Evolutionary conservation across 2,888 invertebrate species (phyloP), one percentile per base, ranked within the genome.

Genomic region (Pollenia labialis): DNA sequence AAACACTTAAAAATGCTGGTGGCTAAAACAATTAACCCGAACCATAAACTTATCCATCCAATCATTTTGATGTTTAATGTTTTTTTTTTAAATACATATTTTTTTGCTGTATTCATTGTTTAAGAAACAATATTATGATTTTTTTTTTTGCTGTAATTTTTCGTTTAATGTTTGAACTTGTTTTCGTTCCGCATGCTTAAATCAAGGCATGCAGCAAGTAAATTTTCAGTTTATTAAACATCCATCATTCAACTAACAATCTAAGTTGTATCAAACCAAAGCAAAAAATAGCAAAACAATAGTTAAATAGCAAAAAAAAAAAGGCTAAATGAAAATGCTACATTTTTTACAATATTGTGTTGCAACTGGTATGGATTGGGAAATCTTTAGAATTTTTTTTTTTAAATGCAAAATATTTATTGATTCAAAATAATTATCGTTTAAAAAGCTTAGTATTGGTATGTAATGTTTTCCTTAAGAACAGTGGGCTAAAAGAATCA

Each of bases 1-100:
- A 32, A 76, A 71, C 76, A 82, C 66, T 80, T 87, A 76, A 76
- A 52, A 87, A 81, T 80, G 86, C 86, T 84, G 76, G 81, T 76
- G 86, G 86, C 83, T 83, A 81, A 87, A 87, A 87, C 86, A 87
- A 83, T 87, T 87, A 87, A 87, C 86, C 86, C 80, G 72, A 81
- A 80, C 86, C 54, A 82, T 85, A 66, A 81, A 77, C 69, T 77
- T 75, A 77, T 85, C 72, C 76, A 76, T 74, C 75, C 68, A 79
- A 77, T 52, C 52, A 69, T 50, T 84, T 77, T 60, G 58, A 79
- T 79, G 32, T 54, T 75, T 8, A 66, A 58, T 16, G 42, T 77
- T 77, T 68, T 74, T 42, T 40, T 62, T 6, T 52, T 52, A 32
- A 23, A 23, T 23, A 23, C 14, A 56, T 18, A 9, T 46, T 48